Conservation (phyloP, 1,140 invertebrate species). For the Drosophila pectinifera region DNA sequence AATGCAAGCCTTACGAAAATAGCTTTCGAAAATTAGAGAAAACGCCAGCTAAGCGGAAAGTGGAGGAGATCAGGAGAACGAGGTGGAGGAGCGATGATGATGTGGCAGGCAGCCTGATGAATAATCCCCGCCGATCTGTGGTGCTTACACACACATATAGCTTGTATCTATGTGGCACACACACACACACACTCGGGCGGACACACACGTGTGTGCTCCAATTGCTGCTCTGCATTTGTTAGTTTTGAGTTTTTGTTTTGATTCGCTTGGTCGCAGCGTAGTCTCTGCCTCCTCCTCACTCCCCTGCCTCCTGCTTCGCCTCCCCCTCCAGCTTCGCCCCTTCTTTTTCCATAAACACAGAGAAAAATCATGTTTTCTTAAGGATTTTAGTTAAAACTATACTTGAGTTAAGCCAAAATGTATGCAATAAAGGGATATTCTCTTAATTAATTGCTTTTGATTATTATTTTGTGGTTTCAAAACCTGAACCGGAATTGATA, state of each 20-base stretch:
- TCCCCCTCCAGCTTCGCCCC: conserved; percentile 1
- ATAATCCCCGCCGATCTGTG: conserved; percentile 65
- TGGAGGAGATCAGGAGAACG: conserved; percentile 17
- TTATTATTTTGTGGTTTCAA: too few relatives aligned
- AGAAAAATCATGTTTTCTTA: conserved; percentile 9
- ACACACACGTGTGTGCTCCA: conserved; percentile 56
- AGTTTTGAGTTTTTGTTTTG: conserved; percentile 79
- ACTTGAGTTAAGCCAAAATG: background rate
- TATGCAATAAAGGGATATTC: background rate
- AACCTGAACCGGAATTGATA: too few relatives aligned
- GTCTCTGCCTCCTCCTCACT: conserved; percentile 15
- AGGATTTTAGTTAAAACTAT: background rate
- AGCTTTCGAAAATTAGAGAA: conserved; percentile 54
- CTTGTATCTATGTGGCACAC: conserved; percentile 27
- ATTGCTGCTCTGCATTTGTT: conserved; percentile 63
- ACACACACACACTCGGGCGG: conserved; percentile 7
- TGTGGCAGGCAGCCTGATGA: conserved; percentile 60
- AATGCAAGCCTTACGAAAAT: conserved; percentile 81
- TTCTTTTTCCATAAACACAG: background rate
- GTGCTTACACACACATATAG: conserved; percentile 24
- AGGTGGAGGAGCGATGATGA: conserved; percentile 48
- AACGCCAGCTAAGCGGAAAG: conserved; percentile 34
- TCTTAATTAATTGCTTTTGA: background rate
- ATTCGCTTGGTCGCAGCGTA: conserved; percentile 64
- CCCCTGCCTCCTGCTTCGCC: background rate